These are phyloP conservation scores for Python bivittatus DNA, from an alignment of 2,113 vertebrate genomes.

Conservation along the genomic window DNA sequence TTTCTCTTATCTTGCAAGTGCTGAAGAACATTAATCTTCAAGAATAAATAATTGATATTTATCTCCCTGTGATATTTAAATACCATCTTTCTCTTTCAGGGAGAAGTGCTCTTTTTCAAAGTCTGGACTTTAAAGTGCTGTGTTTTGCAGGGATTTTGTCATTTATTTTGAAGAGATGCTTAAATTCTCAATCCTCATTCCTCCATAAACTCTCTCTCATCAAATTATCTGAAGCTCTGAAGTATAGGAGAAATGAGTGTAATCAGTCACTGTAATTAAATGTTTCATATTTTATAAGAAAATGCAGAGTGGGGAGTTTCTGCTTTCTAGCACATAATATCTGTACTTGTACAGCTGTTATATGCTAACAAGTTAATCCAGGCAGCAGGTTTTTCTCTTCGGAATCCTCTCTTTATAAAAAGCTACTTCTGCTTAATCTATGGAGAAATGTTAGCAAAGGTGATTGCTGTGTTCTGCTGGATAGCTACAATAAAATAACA, in stretches of 20 bases:
- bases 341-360: not conserved
- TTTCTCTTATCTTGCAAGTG: not conserved
- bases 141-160: not conserved
- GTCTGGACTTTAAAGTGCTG: conserved; percentile 14
- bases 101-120: conserved; percentile 2
- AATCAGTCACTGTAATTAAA: conserved; percentile 56
- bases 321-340: not conserved
- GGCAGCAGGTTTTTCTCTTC: conserved; percentile 29
- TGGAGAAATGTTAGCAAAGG: not conserved
- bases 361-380: not conserved
- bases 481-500: not conserved
- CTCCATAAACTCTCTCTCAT: conserved; percentile 38
- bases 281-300: conserved; percentile 57
- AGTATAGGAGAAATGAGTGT: conserved; percentile 30
- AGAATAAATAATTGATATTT: conserved; percentile 5
- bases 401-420: not conserved
- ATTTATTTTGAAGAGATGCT: conserved; percentile 25
- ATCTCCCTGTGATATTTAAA: not conserved
- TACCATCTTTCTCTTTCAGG: not conserved
- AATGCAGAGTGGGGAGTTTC: not conserved
- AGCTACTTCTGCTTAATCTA: not conserved
- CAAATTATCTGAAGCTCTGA: conserved; percentile 39
- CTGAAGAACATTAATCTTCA: conserved; percentile 12
- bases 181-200: conserved; percentile 21
- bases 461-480: not conserved